A percentile compares a stretch with the other conserved stretches of the same genome.
Evolutionary conservation across 2,113 vertebrate species (phyloP).

Genomic region (Erpornis zantholeuca): DNA sequence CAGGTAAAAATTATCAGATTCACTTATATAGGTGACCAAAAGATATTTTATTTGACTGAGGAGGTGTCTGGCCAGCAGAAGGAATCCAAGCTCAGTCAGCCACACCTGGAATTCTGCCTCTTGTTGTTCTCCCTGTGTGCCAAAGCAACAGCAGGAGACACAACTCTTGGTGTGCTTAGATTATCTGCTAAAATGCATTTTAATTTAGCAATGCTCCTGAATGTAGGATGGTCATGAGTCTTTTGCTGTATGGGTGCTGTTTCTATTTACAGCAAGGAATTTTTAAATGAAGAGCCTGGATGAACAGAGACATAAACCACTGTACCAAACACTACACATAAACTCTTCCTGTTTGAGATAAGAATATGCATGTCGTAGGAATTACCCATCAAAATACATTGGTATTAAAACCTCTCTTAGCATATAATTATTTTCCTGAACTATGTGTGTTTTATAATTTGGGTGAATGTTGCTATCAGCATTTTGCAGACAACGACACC

Average conservation of each 20-base stretch:
- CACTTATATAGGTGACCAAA: neutral
- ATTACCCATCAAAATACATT: neutral
- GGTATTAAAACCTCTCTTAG: neutral
- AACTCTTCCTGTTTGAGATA: neutral
- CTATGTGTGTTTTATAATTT: neutral
- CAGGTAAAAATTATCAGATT: neutral
- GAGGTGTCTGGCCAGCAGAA: slow-evolving; percentile 5
- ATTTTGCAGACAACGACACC: neutral
- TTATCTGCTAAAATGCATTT: neutral
- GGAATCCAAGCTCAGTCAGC: neutral
- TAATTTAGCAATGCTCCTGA: neutral
- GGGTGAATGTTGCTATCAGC: neutral
- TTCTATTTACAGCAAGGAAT: neutral
- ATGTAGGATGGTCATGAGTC: neutral
- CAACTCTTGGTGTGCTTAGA: neutral
- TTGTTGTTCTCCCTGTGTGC: neutral
- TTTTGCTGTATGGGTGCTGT: neutral
- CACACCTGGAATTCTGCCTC: neutral
- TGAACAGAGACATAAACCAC: neutral
- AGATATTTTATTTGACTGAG: slow-evolving; percentile 13
- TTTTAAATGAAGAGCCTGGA: neutral
- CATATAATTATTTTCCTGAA: neutral
- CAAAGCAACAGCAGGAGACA: neutral
- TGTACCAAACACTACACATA: neutral
- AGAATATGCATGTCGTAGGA: neutral